phyloP scores from a whole-genome alignment of 1,140 invertebrate species.

The Limonius californicus region DNA sequence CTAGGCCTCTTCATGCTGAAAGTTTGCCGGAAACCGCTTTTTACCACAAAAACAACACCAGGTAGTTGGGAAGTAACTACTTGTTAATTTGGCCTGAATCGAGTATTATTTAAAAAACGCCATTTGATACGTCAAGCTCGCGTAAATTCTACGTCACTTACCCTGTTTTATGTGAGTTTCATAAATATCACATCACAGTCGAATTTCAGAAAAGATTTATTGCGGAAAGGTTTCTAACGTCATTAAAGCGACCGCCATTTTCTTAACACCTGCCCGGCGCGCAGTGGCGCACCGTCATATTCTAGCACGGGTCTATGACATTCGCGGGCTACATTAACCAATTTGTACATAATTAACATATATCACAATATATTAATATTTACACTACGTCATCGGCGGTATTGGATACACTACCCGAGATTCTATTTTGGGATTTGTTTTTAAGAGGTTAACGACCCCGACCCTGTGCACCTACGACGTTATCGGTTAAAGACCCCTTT shows the following conservation, averaged over 20 bases:
- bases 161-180: neutral
- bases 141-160: neutral
- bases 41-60: no score
- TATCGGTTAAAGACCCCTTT: no score
- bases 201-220: no score
- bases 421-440: no score
- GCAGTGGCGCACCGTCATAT: neutral
- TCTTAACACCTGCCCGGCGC: conserved; percentile 8
- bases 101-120: no score
- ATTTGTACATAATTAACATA: neutral
- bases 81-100: conserved; percentile 2
- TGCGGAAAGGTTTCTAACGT: neutral
- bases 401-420: no score
- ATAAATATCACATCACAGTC: neutral
- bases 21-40: no score
- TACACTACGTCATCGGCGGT: no score
- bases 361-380: neutral
- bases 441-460: no score
- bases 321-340: neutral
- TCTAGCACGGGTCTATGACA: neutral
- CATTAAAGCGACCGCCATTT: neutral
- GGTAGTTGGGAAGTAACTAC: neutral
- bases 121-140: no score
- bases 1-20: no score
- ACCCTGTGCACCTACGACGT: no score